Conservation (phyloP, 1,140 invertebrate genomes). For the Drosophila bocqueti region DNA sequence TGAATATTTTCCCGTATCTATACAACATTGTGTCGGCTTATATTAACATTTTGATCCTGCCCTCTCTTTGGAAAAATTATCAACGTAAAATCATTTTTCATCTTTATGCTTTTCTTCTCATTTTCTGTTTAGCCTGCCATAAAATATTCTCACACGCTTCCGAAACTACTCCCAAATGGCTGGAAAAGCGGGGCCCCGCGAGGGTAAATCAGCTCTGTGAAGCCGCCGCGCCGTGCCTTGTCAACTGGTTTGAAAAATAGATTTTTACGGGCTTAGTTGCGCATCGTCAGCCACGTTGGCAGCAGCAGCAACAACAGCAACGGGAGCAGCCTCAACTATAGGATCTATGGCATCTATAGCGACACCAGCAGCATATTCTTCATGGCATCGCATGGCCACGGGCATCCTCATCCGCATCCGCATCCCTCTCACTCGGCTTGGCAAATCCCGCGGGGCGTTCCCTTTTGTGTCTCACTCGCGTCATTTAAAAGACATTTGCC, state of each 20-base stretch:
- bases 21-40: constrained; percentile 13
- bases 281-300: constrained; percentile 77
- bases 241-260: constrained; percentile 83
- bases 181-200: constrained; percentile 23
- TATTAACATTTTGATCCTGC: constrained; percentile 36
- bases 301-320: background rate
- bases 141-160: constrained; percentile 54
- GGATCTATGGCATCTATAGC: constrained; percentile 48
- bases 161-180: constrained; percentile 51
- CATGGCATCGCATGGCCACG: constrained; percentile 39
- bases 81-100: constrained; percentile 48
- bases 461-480: constrained; percentile 82
- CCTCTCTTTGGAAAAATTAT: constrained; percentile 30
- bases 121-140: constrained; percentile 45
- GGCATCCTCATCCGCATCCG: constrained; percentile 28
- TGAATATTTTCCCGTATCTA: background rate
- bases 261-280: constrained; percentile 83
- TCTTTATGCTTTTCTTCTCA: constrained; percentile 20
- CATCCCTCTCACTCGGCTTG: constrained; percentile 17
- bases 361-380: constrained; percentile 46
- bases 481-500: constrained; percentile 84
- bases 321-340: constrained; percentile 11
- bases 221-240: constrained; percentile 57
- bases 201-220: constrained; percentile 39
- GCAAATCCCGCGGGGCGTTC: constrained; percentile 78